Base-by-base conservation (phyloP, 2,888 invertebrate genomes). In the Nebria brevicollis region DNA sequence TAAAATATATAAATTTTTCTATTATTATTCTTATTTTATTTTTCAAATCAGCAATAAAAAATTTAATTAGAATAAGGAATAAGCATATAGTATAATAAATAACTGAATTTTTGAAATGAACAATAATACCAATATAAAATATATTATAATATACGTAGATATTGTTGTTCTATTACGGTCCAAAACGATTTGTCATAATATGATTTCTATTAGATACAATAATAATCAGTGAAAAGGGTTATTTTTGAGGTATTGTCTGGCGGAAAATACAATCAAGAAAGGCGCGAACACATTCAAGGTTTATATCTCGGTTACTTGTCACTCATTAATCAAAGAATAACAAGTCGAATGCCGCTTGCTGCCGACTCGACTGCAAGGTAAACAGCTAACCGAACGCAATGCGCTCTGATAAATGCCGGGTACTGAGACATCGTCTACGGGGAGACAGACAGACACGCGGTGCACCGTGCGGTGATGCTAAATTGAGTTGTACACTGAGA, bases 311-410 rank as follows among this genome's bases (percentile, higher is more conserved):
- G 64, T 54, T 76, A 76, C 81, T 70, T 81, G 81, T 81, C 76
- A 81, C 81, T 81, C 75, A 81, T 81, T 81, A 81, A 81, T 81
- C 81, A 81, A 65, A 81, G 81, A 81, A 75, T 75, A 25, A 75
- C 80, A 15, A 64, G 79, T 78, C 76, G 81, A 81, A 70, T 81
- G 75, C 80, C 80, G 75, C 54, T 54, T 54, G 54, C 54, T 54
- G 54, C 54, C 54, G 54, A 54, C 70, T 80, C 5, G 34, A 43
- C 70, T 80, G 81, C 81, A 81, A 81, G 81, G 81, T 81, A 42
- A 81, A 81, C 81, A 41, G 66, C 81, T 76, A 43, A 66, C 10
- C 54, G 13, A 54, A 54, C 54, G 54, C 54, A 54, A 8, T 13
- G 54, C 8, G 54, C 54, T 54, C 54, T 68, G 15, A 68, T 68